Conservation (phyloP, 2,888 invertebrate genomes). For the Danaus chrysippus region DNA sequence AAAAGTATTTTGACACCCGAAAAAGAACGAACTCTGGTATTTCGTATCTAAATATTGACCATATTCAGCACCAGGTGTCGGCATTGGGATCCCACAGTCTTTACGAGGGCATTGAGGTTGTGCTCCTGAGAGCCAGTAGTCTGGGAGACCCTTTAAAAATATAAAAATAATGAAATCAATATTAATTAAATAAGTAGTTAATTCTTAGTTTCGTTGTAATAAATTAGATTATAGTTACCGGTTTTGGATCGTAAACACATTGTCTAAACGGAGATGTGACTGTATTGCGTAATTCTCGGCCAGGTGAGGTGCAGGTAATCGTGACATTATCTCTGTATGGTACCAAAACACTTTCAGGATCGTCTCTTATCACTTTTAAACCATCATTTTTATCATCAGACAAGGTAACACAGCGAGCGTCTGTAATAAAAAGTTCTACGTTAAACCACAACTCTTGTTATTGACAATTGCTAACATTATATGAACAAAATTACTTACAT, state of each 20-base stretch:
- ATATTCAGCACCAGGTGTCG: constrained; percentile 96
- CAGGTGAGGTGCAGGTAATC: constrained; percentile 87
- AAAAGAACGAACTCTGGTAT: constrained; percentile 96
- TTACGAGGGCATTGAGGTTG: constrained; percentile 92
- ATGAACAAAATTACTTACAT: constrained; percentile 81
- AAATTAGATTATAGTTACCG: constrained; percentile 61
- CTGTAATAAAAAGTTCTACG: constrained; percentile 62
- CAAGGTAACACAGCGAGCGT: constrained; percentile 93
- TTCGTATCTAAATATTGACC: constrained; percentile 92
- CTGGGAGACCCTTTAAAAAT: constrained; percentile 84
- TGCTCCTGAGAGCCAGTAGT: constrained; percentile 93
- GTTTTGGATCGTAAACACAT: constrained; percentile 96
- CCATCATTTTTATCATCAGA: constrained; percentile 95
- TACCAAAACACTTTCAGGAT: constrained; percentile 90
- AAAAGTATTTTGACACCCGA: constrained; percentile 97
- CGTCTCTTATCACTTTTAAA: constrained; percentile 85
- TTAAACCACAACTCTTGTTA: too few relatives aligned
- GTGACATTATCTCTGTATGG: constrained; percentile 95
- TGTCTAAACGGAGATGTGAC: constrained; percentile 92
- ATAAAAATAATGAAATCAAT: background rate
- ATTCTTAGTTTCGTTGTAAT: background rate
- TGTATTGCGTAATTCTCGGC: constrained; percentile 88
- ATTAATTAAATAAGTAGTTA: constrained; percentile 1
- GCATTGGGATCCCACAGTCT: constrained; percentile 94
- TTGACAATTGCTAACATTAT: background rate